Conservation (phyloP, 2,113 vertebrate genomes). For the Thamnaconus septentrionalis region DNA sequence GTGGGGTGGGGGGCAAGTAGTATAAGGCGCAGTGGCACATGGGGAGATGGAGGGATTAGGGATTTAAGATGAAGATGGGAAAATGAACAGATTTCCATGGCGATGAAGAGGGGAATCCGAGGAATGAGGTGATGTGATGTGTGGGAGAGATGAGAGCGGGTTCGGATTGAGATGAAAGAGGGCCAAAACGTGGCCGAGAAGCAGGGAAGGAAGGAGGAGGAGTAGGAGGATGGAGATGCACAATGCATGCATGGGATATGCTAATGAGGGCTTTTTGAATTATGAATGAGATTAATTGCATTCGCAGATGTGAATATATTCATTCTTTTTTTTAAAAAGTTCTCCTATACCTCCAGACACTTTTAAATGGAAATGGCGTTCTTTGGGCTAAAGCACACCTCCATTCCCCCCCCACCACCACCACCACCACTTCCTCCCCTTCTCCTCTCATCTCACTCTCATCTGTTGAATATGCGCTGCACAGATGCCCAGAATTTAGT, state of each 20-base stretch:
- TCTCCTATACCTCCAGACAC: conserved; percentile 34
- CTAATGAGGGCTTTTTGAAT: conserved; percentile 67
- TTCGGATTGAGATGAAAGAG: conserved; percentile 33
- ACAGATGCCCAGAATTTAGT: conserved; percentile 36
- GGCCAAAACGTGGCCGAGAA: conserved; percentile 25
- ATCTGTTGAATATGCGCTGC: conserved; percentile 37
- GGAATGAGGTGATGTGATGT: conserved; percentile 45
- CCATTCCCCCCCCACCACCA: neutral
- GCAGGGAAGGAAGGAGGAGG: conserved; percentile 7
- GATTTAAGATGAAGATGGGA: conserved; percentile 52
- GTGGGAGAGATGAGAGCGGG: conserved; percentile 25
- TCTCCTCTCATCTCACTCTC: neutral
- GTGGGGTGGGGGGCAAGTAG: conserved; percentile 40
- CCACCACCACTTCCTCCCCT: neutral
- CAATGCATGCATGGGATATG: conserved; percentile 42
- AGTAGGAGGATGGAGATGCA: conserved; percentile 22
- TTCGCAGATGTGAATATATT: conserved; percentile 41
- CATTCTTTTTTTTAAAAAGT: conserved; percentile 35
- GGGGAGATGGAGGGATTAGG: conserved; percentile 60
- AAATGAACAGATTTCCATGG: conserved; percentile 60
- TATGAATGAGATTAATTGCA: conserved; percentile 72
- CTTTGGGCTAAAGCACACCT: conserved; percentile 24
- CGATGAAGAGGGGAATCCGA: conserved; percentile 49
- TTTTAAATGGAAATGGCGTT: conserved; percentile 52
- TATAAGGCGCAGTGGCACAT: conserved; percentile 39